Evolutionary conservation across 2,797 vertebrate species (phyloP).

Genomic region (Otus scops): DNA sequence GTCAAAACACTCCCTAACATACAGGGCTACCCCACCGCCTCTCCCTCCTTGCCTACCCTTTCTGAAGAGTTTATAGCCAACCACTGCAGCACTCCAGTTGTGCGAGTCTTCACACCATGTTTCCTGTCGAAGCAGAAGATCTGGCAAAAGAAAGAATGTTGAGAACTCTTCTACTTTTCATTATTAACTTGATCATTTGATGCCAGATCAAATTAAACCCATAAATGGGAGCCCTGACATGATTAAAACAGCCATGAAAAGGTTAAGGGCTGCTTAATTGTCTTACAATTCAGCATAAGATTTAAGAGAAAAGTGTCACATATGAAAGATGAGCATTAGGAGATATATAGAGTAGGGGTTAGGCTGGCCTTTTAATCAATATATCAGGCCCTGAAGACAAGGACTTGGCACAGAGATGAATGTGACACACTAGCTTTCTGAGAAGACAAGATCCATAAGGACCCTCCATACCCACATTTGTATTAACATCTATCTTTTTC

Average conservation of each 20-base stretch:
- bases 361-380: neutral
- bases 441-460: neutral
- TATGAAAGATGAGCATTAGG: neutral
- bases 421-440: neutral
- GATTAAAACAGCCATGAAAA: neutral
- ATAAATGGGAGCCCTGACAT: neutral
- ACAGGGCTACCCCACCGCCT: no score
- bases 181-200: neutral
- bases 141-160: neutral
- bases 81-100: no score
- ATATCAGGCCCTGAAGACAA: neutral
- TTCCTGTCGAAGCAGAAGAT: neutral
- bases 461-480: neutral
- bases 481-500: neutral
- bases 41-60: no score
- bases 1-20: no score
- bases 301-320: neutral
- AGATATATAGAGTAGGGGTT: neutral
- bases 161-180: neutral
- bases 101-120: neutral
- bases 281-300: neutral
- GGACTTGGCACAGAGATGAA: neutral
- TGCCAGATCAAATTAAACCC: neutral
- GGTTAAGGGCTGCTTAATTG: conserved; percentile 5
- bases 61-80: no score